Evolutionary conservation across 2,888 invertebrate genomes (phyloP), one percentile per base, ranked within the genome.

Genomic region (Cryptops parisi): DNA sequence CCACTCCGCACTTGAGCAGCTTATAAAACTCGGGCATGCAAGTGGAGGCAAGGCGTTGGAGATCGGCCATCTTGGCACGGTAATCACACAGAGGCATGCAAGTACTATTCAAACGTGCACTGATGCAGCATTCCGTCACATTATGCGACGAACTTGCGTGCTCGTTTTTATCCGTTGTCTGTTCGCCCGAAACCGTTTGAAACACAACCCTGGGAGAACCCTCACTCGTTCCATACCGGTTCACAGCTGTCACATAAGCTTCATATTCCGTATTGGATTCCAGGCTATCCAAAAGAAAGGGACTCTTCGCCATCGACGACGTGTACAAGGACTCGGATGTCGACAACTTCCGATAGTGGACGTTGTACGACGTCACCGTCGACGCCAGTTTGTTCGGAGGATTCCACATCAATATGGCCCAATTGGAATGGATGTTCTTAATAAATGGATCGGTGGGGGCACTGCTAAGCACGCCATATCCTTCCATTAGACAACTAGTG

Each of bases 391-490:
- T 75, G 45, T 78, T 77, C 0, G 87, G 87, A 0, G 78, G 70
- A 0, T 79, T 76, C 87, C 87, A 88, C 64, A 82, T 82, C 0
- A 86, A 70, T 50, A 87, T 80, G 0, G 82, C 83, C 68, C 81
- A 86, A 65, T 78, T 80, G 0, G 80, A 78, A 60, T 82, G 80
- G 56, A 84, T 78, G 65, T 83, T 81, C 33, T 81, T 78, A 4
- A 85, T 77, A 9, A 61, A 57, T 2, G 86, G 73, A 48, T 75
- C 73, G 0, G 77, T 75, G 0, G 87, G 87, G 0, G 81, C 74
- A 25, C 82, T 80, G 0, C 87, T 82, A 1, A 87, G 73, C 0
- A 86, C 86, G 0, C 85, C 85, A 68, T 87, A 87, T 17, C 86
- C 85, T 70, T 85, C 83, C 58, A 87, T 76, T 22, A 87, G 74